These are phyloP conservation scores for Vultur gryphus DNA, from an alignment of 2,797 vertebrate genomes.

Conservation along the genomic window DNA sequence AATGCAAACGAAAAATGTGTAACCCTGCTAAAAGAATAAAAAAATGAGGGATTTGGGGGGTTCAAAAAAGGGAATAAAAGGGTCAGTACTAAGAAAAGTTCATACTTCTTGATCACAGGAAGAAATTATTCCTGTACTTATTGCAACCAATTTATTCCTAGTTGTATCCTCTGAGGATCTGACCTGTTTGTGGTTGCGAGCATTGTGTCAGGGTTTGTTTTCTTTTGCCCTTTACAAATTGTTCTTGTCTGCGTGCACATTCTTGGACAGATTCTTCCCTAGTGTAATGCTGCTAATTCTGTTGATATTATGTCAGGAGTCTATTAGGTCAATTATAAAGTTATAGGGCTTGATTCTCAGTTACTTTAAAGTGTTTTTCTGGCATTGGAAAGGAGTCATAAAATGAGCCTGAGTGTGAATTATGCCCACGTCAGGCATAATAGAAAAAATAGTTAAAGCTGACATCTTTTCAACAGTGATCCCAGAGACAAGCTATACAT, in stretches of 20 bases:
- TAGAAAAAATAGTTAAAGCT: not conserved
- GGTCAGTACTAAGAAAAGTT: not conserved
- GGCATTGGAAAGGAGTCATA: not conserved
- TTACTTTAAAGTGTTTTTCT: constrained; percentile 15
- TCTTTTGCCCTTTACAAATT: constrained; percentile 17
- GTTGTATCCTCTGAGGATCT: constrained; percentile 20
- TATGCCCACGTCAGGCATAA: not conserved
- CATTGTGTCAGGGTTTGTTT: constrained; percentile 39
- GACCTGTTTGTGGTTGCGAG: constrained; percentile 33
- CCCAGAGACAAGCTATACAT: not conserved
- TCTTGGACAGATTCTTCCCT: constrained; percentile 37
- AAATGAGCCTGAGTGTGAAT: not conserved
- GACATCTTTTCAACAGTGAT: not conserved
- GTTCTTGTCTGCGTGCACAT: not conserved
- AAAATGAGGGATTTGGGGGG: not conserved
- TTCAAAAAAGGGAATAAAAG: not conserved
- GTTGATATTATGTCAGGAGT: constrained; percentile 39
- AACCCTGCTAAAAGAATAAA: not conserved
- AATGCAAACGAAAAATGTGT: not conserved
- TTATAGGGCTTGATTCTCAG: not conserved
- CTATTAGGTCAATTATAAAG: constrained; percentile 30
- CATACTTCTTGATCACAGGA: not conserved
- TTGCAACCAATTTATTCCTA: not conserved
- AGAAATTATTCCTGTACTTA: not conserved
- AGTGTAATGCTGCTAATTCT: constrained; percentile 48